Evolutionary conservation across 2,113 vertebrate species (phyloP), one percentile per base, ranked within the genome.

Genomic region (Gambusia holbrooki): DNA sequence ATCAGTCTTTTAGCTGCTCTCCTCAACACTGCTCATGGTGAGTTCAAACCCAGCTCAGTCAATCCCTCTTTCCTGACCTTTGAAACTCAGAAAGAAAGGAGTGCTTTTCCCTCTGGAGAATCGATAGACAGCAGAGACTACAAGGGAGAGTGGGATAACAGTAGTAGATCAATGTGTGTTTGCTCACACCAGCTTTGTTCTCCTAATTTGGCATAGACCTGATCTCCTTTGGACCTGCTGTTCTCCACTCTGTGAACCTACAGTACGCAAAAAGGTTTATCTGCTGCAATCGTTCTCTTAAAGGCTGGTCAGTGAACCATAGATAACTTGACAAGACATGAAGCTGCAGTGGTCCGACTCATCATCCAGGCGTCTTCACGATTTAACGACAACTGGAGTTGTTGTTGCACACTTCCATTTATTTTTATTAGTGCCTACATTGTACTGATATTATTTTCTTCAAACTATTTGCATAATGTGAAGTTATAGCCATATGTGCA

Each of bases 91-190:
- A 87, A 80, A 82, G 80, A 77, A 88, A 84, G 74, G 74, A 63
- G 62, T 84, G 66, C 82, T 90, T 93, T 91, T 89, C 84, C 78
- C 88, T 72, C 65, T 87, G 84, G 82, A 87, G 81, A 86, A 92
- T 92, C 88, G n/a, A 92, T 89, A 80, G 62, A 42, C 13, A 19
- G 76, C 48, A 19, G 67, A 80, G 71, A 82, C 84, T 80, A 73
- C 86, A 79, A 75, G 71, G 66, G 17, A 45, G 66, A 74, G 72
- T 17, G 33, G 74, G 79, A 83, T 87, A 72, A 79, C 77, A 76
- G 82, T 81, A 62, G 65, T 70, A 74, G 77, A 86, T 85, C 78
- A 35, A 66, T 82, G 67, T 66, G 64, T 66, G 60, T 62, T 5
- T 83, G 76, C 5, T 3, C 8, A 14, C 28, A 5, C 35, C 45